Evolutionary conservation across 2,888 invertebrate genomes (phyloP).

Genomic region (Eristalis tenax): DNA sequence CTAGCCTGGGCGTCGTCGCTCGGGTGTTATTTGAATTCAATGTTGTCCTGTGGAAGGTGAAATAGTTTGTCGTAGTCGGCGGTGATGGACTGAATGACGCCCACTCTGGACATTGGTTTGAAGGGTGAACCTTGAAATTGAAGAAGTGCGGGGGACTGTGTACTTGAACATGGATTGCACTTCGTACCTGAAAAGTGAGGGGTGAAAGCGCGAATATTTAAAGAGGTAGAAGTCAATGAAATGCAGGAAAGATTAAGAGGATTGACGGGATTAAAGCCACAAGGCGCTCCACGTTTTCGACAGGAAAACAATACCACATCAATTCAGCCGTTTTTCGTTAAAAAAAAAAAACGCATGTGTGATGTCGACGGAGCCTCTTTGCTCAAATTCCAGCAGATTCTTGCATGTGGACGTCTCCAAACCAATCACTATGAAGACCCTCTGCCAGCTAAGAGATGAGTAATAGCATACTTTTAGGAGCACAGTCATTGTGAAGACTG

Average conservation of each 20-base stretch:
- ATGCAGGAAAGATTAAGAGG: neutral
- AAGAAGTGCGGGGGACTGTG: neutral
- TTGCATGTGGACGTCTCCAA: too few species aligned
- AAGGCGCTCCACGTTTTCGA: too few species aligned
- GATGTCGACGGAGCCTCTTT: too few species aligned
- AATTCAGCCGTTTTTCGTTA: too few species aligned
- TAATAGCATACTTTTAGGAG: too few species aligned
- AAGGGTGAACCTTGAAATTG: too few species aligned
- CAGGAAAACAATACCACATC: too few species aligned
- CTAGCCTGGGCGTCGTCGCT: neutral
- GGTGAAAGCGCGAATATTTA: neutral
- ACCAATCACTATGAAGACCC: too few species aligned
- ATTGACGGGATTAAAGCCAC: neutral
- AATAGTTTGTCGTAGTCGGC: conserved; percentile 12
- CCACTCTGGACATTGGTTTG: neutral
- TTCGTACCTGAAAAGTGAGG: neutral
- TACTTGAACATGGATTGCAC: neutral
- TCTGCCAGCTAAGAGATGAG: too few species aligned
- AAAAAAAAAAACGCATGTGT: too few species aligned
- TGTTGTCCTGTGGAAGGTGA: conserved; percentile 30
- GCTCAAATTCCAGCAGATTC: too few species aligned
- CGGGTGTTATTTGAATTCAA: conserved; percentile 59
- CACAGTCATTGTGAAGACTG: too few species aligned
- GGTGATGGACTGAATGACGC: conserved; percentile 29
- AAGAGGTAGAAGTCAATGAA: neutral